Evolutionary conservation across 2,113 vertebrate species (phyloP).

Genomic region (Thomomys bottae): DNA sequence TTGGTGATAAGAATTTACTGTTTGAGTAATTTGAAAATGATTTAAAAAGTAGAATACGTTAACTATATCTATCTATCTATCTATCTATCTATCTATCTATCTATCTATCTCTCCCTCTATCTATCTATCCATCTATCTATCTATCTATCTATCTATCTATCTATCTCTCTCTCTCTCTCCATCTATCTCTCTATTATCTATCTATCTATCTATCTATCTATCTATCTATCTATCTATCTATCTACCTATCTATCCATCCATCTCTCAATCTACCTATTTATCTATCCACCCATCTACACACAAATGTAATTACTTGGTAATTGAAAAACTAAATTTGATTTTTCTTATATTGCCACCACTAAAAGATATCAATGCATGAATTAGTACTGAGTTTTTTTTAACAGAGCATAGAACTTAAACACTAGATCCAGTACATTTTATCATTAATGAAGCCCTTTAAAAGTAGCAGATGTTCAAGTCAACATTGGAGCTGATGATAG

Average conservation of each 20-base stretch:
- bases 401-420: background rate
- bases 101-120: too few relatives aligned
- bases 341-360: background rate
- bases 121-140: too few relatives aligned
- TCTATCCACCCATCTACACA: too few relatives aligned
- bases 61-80: too few relatives aligned
- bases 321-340: background rate
- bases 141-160: too few relatives aligned
- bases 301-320: background rate
- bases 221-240: too few relatives aligned
- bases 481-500: background rate
- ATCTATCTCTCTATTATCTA: too few relatives aligned
- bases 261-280: too few relatives aligned
- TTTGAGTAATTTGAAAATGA: slow-evolving; percentile 7
- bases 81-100: too few relatives aligned
- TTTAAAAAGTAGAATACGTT: slow-evolving; percentile 33
- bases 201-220: too few relatives aligned
- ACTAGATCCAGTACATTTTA: background rate
- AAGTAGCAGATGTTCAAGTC: background rate
- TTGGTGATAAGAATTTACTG: slow-evolving; percentile 22
- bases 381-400: background rate
- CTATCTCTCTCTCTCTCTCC: too few relatives aligned
- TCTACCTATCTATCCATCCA: too few relatives aligned
- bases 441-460: background rate
- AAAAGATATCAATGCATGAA: background rate